phyloP scores from a whole-genome alignment of 1,140 invertebrate species.

The Harlomillsia oculata region DNA sequence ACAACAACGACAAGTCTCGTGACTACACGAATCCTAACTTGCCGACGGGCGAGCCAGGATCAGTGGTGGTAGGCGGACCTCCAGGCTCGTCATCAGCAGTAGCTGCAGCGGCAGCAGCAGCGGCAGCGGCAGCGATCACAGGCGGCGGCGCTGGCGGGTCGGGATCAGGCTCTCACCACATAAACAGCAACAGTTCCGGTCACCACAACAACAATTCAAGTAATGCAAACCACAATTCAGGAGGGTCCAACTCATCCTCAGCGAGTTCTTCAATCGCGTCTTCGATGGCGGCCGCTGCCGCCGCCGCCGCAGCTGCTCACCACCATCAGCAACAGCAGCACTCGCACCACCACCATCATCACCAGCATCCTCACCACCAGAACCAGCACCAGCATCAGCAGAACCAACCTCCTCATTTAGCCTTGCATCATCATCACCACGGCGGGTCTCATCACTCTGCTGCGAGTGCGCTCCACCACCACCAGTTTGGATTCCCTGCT shows the following conservation, averaged over 20 bases:
- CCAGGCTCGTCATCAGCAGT: constrained; percentile 16
- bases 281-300: constrained; percentile 2
- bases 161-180: neutral
- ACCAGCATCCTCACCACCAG: no score
- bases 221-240: no score
- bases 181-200: neutral
- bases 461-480: no score
- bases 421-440: no score
- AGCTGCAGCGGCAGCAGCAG: constrained; percentile 39
- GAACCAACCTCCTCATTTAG: no score
- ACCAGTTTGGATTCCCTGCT: no score
- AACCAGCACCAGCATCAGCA: neutral
- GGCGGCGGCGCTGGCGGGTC: constrained; percentile 46
- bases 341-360: no score
- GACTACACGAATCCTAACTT: constrained; percentile 97
- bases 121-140: constrained; percentile 55
- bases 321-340: neutral
- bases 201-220: neutral
- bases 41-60: constrained; percentile 70
- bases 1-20: constrained; percentile 98
- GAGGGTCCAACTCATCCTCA: neutral
- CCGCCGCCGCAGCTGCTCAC: neutral
- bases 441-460: no score
- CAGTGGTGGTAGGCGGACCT: constrained; percentile 10
- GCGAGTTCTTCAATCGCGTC: neutral